These are phyloP conservation scores for Cosmopolites sordidus DNA, from an alignment of 2,888 invertebrate genomes.

Conservation along the genomic window DNA sequence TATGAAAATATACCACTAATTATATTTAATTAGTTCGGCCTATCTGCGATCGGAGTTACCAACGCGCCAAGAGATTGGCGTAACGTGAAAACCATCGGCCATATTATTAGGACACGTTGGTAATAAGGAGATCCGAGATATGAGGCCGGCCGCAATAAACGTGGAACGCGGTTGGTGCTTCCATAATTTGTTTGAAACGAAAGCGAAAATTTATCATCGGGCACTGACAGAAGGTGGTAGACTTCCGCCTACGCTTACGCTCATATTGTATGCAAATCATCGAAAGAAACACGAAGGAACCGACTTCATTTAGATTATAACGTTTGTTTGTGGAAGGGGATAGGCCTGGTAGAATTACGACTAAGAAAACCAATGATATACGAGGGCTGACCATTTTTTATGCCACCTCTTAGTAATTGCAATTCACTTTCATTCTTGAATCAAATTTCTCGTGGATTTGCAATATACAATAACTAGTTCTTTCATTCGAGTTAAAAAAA, in stretches of 20 bases:
- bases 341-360: no score
- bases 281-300: slow-evolving; percentile 20
- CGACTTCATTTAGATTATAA: slow-evolving; percentile 13
- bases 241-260: slow-evolving; percentile 37
- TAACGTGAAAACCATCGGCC: slow-evolving; percentile 24
- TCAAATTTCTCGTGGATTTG: no score
- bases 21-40: slow-evolving; percentile 13
- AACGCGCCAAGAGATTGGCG: slow-evolving; percentile 15
- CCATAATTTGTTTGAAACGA: slow-evolving; percentile 37
- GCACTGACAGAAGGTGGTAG: slow-evolving; percentile 32
- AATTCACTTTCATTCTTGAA: no score
- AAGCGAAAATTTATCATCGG: slow-evolving; percentile 36
- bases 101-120: slow-evolving; percentile 18
- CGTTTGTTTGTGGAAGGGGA: not conserved
- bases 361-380: no score
- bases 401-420: no score
- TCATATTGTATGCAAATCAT: slow-evolving; percentile 30
- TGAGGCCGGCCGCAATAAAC: slow-evolving; percentile 21
- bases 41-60: slow-evolving; percentile 17
- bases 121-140: slow-evolving; percentile 24
- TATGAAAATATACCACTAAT: no score
- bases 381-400: no score
- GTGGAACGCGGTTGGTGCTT: slow-evolving; percentile 33
- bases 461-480: no score
- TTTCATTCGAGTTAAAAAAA: no score